These are phyloP conservation scores for Ictidomys tridecemlineatus DNA, from an alignment of 2,113 vertebrate species.

Conservation along the genomic window DNA sequence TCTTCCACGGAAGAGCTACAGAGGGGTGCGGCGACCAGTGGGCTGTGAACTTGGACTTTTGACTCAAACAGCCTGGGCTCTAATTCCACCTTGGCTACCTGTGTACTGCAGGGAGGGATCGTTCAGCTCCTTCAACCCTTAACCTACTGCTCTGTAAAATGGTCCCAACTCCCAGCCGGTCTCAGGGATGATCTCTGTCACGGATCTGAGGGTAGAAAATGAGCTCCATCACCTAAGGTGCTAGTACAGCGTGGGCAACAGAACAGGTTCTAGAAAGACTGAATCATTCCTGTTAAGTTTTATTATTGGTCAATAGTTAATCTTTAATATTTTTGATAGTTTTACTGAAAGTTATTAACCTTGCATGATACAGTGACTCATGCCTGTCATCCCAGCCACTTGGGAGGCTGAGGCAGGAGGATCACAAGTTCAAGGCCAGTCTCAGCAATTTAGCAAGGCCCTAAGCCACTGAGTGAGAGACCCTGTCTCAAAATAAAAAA, in stretches of 20 bases:
- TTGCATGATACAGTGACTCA: too few relatives aligned
- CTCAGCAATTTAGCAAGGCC: too few relatives aligned
- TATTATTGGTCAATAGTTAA: background rate
- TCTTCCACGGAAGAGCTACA: background rate
- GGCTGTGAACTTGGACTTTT: background rate
- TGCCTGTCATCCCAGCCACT: too few relatives aligned
- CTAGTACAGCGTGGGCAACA: background rate
- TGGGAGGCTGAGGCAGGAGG: too few relatives aligned
- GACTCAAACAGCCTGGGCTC: background rate
- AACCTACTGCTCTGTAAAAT: background rate
- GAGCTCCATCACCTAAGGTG: background rate
- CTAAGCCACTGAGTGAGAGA: too few relatives aligned
- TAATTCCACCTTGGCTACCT: background rate
- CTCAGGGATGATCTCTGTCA: background rate
- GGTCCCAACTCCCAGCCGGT: background rate
- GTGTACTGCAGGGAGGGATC: background rate
- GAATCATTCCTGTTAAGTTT: background rate
- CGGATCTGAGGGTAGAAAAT: background rate
- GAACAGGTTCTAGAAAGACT: background rate
- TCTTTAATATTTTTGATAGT: background rate
- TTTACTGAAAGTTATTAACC: background rate
- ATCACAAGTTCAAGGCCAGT: too few relatives aligned
- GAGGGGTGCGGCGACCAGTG: fast-evolving
- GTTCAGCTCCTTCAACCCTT: background rate
- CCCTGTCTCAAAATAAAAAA: too few relatives aligned